phyloP scores from a whole-genome alignment of 1,140 invertebrate genomes.

The Maconellicoccus hirsutus region DNA sequence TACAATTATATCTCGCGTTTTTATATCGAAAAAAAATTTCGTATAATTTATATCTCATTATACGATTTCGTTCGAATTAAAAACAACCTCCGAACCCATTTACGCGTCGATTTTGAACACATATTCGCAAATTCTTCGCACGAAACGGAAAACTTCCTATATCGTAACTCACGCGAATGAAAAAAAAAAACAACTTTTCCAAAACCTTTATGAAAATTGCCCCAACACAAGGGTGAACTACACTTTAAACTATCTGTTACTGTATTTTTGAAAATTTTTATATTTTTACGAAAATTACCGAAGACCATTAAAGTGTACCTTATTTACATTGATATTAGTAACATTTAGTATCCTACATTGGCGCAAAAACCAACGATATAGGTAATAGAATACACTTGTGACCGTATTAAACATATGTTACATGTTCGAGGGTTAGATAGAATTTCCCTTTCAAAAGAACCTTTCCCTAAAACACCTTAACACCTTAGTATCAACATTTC shows the following conservation, averaged over 20 bases:
- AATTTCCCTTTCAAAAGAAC: slow-evolving; percentile 4
- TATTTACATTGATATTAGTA: slow-evolving; percentile 1
- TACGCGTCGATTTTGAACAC: too few species aligned
- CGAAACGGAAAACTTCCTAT: too few species aligned
- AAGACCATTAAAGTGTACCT: background rate
- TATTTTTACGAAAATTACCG: background rate
- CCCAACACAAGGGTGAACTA: background rate
- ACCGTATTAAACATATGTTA: slow-evolving; percentile 9
- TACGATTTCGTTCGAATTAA: too few species aligned
- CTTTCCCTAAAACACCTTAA: slow-evolving; percentile 8
- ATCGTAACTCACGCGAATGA: too few species aligned
- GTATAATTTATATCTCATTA: too few species aligned
- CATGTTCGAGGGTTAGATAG: background rate
- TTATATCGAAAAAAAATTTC: too few species aligned
- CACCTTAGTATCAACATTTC: background rate
- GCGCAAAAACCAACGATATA: background rate
- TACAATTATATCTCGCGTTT: background rate
- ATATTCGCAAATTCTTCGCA: too few species aligned
- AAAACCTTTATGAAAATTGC: background rate
- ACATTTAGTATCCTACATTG: background rate
- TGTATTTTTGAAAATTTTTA: background rate
- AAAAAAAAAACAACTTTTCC: too few species aligned
- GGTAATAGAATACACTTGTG: slow-evolving; percentile 8
- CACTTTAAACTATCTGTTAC: slow-evolving; percentile 3
- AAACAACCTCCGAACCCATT: too few species aligned